These are phyloP conservation scores for Bucco capensis DNA, from an alignment of 2,113 vertebrate genomes.

Conservation along the genomic window DNA sequence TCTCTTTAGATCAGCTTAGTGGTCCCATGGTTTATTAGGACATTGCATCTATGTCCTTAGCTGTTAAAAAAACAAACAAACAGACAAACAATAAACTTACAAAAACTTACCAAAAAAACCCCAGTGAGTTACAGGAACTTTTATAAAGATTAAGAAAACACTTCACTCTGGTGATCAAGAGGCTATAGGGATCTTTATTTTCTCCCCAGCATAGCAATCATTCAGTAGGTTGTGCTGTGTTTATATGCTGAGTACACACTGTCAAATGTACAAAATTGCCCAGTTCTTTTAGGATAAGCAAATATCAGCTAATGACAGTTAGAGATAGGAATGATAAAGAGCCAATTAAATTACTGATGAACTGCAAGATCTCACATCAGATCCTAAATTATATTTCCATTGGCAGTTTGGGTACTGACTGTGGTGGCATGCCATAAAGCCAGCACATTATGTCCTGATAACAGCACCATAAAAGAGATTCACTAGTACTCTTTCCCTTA, in stretches of 20 bases:
- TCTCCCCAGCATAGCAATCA: not conserved
- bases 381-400: conserved; percentile 59
- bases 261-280: not conserved
- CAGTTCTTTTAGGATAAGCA: conserved; percentile 8
- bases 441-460: conserved; percentile 55
- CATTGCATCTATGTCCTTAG: not conserved
- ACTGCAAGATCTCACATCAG: conserved; percentile 33
- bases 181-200: not conserved
- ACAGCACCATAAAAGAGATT: conserved; percentile 63
- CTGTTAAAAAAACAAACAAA: not conserved
- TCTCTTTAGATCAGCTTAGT: not conserved
- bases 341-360: conserved; percentile 52
- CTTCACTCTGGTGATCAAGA: not conserved
- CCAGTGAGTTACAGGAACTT: not conserved
- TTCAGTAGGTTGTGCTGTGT: not conserved
- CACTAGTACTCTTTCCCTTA: conserved; percentile 51
- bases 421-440: conserved; percentile 47
- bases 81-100: too few species aligned
- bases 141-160: not conserved
- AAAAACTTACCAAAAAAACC: not conserved
- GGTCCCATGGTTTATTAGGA: not conserved
- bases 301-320: conserved; percentile 28
- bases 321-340: conserved; percentile 37
- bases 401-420: conserved; percentile 41
- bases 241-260: not conserved